These are phyloP conservation scores for Platichthys flesus DNA, from an alignment of 2,113 vertebrate species.

Conservation along the genomic window DNA sequence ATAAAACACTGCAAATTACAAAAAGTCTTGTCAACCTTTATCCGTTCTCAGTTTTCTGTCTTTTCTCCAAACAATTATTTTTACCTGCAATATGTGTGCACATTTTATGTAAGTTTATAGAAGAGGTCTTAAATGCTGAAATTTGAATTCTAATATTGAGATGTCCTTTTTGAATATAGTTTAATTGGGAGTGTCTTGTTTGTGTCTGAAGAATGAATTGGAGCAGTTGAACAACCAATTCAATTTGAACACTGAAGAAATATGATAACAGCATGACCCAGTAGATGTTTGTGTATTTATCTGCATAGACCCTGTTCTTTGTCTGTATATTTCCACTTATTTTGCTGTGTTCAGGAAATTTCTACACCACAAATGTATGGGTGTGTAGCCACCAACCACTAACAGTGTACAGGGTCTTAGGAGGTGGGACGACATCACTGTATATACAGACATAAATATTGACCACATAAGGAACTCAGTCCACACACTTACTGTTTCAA, in stretches of 20 bases:
- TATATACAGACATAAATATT: too few species aligned
- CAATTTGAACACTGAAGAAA: not conserved
- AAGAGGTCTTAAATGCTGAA: not conserved
- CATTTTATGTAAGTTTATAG: not conserved
- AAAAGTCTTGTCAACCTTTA: too few species aligned
- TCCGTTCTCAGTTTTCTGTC: too few species aligned
- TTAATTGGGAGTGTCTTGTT: not conserved
- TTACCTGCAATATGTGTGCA: not conserved
- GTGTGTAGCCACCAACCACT: too few species aligned
- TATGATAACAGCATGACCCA: too few species aligned
- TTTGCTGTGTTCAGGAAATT: not conserved
- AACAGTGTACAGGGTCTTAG: not conserved
- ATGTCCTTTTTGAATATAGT: not conserved
- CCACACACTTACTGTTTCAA: too few species aligned
- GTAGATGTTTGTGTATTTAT: too few species aligned
- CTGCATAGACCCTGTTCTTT: not conserved
- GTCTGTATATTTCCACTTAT: not conserved
- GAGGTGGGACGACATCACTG: too few species aligned
- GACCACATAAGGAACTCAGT: too few species aligned
- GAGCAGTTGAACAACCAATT: not conserved
- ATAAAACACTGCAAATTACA: too few species aligned
- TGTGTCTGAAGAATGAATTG: not conserved
- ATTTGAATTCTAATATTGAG: not conserved
- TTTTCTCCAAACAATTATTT: too few species aligned
- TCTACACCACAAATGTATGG: too few species aligned